Percentiles rank a stretch among this genome's conserved stretches.
Evolutionary conservation across 2,888 invertebrate species (phyloP).

Genomic region (Drymonia ruficornis): DNA sequence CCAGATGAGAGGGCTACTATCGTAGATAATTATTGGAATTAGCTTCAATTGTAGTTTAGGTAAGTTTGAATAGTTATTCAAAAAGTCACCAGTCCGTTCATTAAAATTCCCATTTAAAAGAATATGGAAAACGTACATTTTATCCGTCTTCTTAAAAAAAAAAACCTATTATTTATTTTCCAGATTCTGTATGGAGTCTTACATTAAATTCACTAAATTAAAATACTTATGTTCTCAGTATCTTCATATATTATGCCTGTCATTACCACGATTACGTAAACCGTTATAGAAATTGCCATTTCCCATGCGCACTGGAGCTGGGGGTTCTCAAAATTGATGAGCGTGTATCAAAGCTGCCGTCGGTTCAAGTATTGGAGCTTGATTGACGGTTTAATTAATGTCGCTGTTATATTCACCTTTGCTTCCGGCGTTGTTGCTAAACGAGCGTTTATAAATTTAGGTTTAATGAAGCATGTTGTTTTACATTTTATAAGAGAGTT

Average conservation of each 20-base stretch:
- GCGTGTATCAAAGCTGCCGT: slow-evolving; percentile 51
- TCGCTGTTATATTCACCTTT: slow-evolving; percentile 45
- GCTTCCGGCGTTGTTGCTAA: slow-evolving; percentile 27
- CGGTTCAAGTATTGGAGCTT: slow-evolving; percentile 46
- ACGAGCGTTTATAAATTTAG: slow-evolving; percentile 27
- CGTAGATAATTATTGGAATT: too few species aligned
- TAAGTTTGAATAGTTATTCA: too few species aligned
- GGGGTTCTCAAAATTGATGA: slow-evolving; percentile 42
- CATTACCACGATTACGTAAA: not conserved
- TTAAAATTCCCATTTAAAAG: too few species aligned
- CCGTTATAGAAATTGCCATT: slow-evolving; percentile 23
- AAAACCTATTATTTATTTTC: too few species aligned
- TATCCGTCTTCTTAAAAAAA: too few species aligned
- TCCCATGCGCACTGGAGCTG: slow-evolving; percentile 16
- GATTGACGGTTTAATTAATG: slow-evolving; percentile 66
- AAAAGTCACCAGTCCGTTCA: too few species aligned
- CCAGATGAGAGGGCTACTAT: too few species aligned
- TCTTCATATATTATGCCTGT: not conserved
- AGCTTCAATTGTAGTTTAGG: too few species aligned
- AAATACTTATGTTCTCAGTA: slow-evolving; percentile 15
- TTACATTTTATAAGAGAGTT: slow-evolving; percentile 1
- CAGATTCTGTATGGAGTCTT: too few species aligned
- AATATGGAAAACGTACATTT: too few species aligned
- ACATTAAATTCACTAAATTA: too few species aligned
- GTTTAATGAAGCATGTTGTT: slow-evolving; percentile 7